Base-by-base conservation (phyloP, 30 jellyfish, hydroid and myxozoan species). In the Chrysaora quinquecirrha region DNA sequence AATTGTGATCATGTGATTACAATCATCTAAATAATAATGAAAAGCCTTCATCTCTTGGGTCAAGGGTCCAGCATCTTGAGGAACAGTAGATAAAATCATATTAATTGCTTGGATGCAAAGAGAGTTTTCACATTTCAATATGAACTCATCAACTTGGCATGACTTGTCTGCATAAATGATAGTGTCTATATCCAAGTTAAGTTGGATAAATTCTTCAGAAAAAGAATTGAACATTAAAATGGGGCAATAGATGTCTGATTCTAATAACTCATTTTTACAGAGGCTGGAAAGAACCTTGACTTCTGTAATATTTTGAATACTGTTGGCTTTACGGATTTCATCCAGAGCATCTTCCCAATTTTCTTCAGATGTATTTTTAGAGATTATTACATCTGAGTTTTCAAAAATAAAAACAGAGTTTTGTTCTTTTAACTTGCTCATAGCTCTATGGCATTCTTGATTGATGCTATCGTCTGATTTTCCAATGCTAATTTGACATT, bases 1-100 rank as follows among this genome's bases (percentile, higher is more conserved):
- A 16, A 69, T 73, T 27, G 97, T 82, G 14, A 90, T 65, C 23
- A 60, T 29, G 62, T 66, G 84, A 34, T 48, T 2, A 1, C 32
- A 0, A 0, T 24, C 73, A 43, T 48, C 48, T 0, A 71, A 83
- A 25, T 58, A 23, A 66, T 63, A 83, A 49, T 83, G 94, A 34
- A 30, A 83, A 1, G 68, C 72, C 20, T 52, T 46, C 43, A 62
- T 43, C 29, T 66, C 46, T 11, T 60, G 62, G 11, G 38, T 2
- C 11, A 79, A 75, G n/a, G 19, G 34, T 23, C 38, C 24, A 19
- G 22, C 50, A 23, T 47, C 38, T 27, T 21, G 12, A 14, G 35
- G 23, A 0, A 27, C 71, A 25, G 69, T 43, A 16, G 89, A 65
- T 1, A 61, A 21, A 48, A 78, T n/a, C 61, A 78, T 21, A 28